A percentile compares a stretch with the other conserved stretches of the same genome.
Conservation (phyloP, 2,888 invertebrate species). For the Drosophila anomalata region DNA sequence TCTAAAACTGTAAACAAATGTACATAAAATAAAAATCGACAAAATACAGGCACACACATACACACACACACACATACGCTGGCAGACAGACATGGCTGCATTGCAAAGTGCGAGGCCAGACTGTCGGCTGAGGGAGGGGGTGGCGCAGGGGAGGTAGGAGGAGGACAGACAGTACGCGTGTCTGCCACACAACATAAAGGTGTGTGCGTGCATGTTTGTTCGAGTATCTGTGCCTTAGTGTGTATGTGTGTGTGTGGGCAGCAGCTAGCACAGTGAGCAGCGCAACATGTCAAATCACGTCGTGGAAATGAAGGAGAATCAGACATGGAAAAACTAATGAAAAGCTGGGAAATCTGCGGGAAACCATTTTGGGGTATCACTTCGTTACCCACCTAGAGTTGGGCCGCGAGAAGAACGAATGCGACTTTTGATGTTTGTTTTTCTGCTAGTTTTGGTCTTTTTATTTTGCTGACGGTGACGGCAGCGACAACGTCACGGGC, state of each 20-base stretch:
- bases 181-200: constrained; percentile 46
- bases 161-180: constrained; percentile 40
- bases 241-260: constrained; percentile 33
- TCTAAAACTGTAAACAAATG: constrained; percentile 78
- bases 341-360: constrained; percentile 29
- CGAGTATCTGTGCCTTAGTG: constrained; percentile 16
- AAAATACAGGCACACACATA: constrained; percentile 53
- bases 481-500: constrained; percentile 71
- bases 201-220: constrained; percentile 11
- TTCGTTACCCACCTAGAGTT: constrained; percentile 58
- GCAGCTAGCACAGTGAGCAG: constrained; percentile 23
- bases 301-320: constrained; percentile 19
- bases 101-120: constrained; percentile 69
- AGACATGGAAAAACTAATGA: constrained; percentile 21
- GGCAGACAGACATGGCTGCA: constrained; percentile 50
- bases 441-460: constrained; percentile 36
- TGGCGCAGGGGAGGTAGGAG: constrained; percentile 21
- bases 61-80: constrained; percentile 25
- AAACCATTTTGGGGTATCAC: constrained; percentile 15
- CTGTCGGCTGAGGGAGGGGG: constrained; percentile 20
- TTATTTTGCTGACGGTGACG: constrained; percentile 57
- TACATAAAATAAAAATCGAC: constrained; percentile 75
- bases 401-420: constrained; percentile 49
- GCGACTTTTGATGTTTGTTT: constrained; percentile 52
- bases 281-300: constrained; percentile 74